Conservation (phyloP, 2,113 vertebrate genomes). For the Plotosus lineatus region DNA sequence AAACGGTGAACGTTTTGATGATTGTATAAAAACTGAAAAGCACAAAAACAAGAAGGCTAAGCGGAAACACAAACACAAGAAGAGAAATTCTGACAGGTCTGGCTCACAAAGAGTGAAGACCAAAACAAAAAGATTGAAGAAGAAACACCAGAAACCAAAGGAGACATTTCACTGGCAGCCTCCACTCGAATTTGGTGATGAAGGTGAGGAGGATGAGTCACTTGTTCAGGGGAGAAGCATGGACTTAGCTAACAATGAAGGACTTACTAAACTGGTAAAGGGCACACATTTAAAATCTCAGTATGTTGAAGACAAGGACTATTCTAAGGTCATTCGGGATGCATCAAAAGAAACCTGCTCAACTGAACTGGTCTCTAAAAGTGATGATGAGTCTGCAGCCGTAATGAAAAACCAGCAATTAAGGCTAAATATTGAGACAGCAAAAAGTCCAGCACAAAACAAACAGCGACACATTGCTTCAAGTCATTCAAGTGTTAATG, state of each 20-base stretch:
- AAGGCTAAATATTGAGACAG: slow-evolving; percentile 41
- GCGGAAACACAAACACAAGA: slow-evolving; percentile 77
- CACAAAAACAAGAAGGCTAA: slow-evolving; percentile 78
- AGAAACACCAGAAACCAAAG: slow-evolving; percentile 85
- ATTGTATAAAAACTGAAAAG: slow-evolving; percentile 55
- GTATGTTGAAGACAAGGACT: slow-evolving; percentile 45
- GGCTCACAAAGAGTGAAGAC: slow-evolving; percentile 73
- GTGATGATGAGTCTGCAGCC: slow-evolving; percentile 50
- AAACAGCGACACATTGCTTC: slow-evolving; percentile 48
- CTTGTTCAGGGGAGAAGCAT: slow-evolving; percentile 58
- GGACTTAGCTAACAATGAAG: slow-evolving; percentile 30
- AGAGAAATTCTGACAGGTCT: slow-evolving; percentile 69
- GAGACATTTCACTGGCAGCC: slow-evolving; percentile 95
- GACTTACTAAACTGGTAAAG: slow-evolving; percentile 41
- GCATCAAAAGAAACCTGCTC: slow-evolving; percentile 48
- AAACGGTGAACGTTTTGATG: slow-evolving; percentile 56
- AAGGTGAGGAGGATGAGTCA: slow-evolving; percentile 81
- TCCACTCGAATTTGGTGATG: slow-evolving; percentile 92
- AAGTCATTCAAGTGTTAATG: slow-evolving; percentile 52
- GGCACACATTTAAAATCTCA: slow-evolving; percentile 41
- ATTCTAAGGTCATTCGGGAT: slow-evolving; percentile 32
- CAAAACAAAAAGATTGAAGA: slow-evolving; percentile 86
- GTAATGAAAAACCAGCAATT: slow-evolving; percentile 41
- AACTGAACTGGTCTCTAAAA: slow-evolving; percentile 13
- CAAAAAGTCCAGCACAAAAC: slow-evolving; percentile 57